These are phyloP conservation scores for Ochropleura leucogaster DNA, from an alignment of 2,888 invertebrate species.

Conservation along the genomic window DNA sequence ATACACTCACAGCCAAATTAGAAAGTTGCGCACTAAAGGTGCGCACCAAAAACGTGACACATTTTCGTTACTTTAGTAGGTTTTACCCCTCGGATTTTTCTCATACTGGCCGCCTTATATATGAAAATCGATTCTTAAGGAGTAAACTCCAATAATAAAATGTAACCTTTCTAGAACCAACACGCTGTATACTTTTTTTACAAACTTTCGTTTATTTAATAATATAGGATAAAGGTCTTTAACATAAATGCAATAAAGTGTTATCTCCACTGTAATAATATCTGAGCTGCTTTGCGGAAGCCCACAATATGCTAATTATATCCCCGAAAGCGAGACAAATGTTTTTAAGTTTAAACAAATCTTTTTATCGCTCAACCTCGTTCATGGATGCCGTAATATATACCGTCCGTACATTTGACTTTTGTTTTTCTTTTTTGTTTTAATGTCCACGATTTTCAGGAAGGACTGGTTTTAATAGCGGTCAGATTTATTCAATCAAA, in stretches of 20 bases:
- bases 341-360: slow-evolving; percentile 49
- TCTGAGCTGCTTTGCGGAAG: slow-evolving; percentile 15
- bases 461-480: background rate
- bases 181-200: too few species aligned
- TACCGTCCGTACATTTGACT: background rate
- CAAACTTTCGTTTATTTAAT: too few species aligned
- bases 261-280: slow-evolving; percentile 2
- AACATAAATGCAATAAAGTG: slow-evolving; percentile 10
- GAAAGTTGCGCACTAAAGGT: too few species aligned
- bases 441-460: background rate
- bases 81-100: too few species aligned
- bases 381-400: slow-evolving; percentile 23
- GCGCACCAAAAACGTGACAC: too few species aligned
- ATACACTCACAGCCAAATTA: too few species aligned
- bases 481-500: background rate
- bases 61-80: too few species aligned
- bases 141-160: too few species aligned
- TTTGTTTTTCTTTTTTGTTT: slow-evolving; percentile 2
- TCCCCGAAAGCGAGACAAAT: slow-evolving; percentile 35
- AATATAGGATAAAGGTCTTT: background rate
- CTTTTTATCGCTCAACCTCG: slow-evolving; percentile 47
- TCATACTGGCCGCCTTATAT: too few species aligned
- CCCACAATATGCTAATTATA: slow-evolving; percentile 42
- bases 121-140: too few species aligned
- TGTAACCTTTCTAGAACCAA: too few species aligned